Conservation (phyloP, 53 echinoderm and acorn worm species). For the Zoroaster sp. region DNA sequence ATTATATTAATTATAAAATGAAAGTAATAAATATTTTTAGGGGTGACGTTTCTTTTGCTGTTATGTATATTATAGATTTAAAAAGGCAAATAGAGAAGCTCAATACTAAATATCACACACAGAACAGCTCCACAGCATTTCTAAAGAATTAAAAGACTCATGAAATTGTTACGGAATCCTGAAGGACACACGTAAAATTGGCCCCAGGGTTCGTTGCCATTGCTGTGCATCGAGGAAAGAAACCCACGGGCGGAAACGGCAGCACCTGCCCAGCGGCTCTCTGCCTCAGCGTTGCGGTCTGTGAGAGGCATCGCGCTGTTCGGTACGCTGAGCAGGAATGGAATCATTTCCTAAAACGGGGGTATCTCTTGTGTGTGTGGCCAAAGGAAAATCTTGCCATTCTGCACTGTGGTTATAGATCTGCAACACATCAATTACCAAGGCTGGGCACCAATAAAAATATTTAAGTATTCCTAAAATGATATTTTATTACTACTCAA, state of each 20-base stretch:
- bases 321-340: not conserved
- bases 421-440: not conserved
- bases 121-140: too few relatives aligned
- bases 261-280: conserved; percentile 18
- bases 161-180: not conserved
- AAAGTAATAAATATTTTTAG: too few relatives aligned
- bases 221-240: not conserved
- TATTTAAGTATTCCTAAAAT: too few relatives aligned
- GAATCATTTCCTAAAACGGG: not conserved
- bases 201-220: conserved; percentile 34
- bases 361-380: not conserved
- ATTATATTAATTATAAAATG: too few relatives aligned
- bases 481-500: too few relatives aligned
- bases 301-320: not conserved
- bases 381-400: not conserved
- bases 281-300: not conserved
- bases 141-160: too few relatives aligned
- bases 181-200: not conserved
- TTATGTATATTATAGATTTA: too few relatives aligned
- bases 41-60: too few relatives aligned
- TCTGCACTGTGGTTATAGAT: not conserved
- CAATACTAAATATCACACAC: too few relatives aligned
- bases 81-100: too few relatives aligned
- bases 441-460: not conserved
- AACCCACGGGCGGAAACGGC: conserved; percentile 15